A percentile compares a stretch with the other conserved stretches of the same genome.
Evolutionary conservation across 2,797 vertebrate species (phyloP).

Genomic region (Lindbergichthys nudifrons): DNA sequence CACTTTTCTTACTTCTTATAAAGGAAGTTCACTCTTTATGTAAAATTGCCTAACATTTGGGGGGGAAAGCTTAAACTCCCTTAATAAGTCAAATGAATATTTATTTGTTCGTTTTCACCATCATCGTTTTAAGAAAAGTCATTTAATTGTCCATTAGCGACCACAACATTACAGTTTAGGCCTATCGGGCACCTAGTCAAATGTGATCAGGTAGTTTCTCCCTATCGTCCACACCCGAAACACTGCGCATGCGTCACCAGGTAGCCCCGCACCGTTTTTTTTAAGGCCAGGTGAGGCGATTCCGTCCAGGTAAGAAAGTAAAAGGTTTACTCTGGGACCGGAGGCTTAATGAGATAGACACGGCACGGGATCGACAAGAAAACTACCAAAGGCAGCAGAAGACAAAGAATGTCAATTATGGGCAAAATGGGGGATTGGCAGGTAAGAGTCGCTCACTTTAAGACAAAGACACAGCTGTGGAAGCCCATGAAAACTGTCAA

Average conservation of each 20-base stretch:
- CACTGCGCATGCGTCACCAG: constrained; percentile 94
- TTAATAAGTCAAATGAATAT: background rate
- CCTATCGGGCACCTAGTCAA: background rate
- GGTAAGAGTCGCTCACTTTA: constrained; percentile 87
- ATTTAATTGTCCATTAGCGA: background rate
- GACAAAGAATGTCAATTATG: constrained; percentile 93
- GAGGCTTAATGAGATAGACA: constrained; percentile 85
- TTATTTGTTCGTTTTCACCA: background rate
- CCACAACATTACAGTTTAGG: background rate
- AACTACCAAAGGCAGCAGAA: constrained; percentile 68
- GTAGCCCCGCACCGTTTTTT: constrained; percentile 89
- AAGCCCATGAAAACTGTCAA: constrained; percentile 65
- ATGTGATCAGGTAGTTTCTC: constrained; percentile 35
- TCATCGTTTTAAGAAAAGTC: background rate
- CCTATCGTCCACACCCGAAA: constrained; percentile 78
- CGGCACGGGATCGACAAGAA: constrained; percentile 82
- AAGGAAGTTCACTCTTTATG: background rate
- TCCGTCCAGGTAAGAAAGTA: constrained; percentile 89
- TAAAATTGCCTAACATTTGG: background rate
- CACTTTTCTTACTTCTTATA: background rate
- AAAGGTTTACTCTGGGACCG: constrained; percentile 88
- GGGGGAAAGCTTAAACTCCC: background rate
- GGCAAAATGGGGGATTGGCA: constrained; percentile 98
- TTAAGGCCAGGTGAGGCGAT: constrained; percentile 96
- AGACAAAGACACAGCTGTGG: constrained; percentile 62